A percentile compares a stretch with the other conserved stretches of the same genome.
Evolutionary conservation across 2,888 invertebrate genomes (phyloP).

Genomic region (Rhagophthalmus giganteus): DNA sequence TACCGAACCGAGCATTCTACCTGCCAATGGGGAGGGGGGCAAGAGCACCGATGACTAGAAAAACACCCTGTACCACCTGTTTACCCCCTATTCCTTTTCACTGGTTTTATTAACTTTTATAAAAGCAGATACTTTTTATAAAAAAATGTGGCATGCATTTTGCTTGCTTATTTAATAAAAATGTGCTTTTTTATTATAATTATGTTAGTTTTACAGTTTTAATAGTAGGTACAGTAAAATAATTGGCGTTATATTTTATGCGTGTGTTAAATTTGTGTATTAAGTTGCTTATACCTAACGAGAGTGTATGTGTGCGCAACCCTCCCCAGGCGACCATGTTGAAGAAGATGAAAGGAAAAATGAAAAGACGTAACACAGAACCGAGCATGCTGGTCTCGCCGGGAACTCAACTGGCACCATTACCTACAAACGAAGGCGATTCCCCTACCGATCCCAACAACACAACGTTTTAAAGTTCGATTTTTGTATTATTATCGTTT

Average conservation of each 20-base stretch:
- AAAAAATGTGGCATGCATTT: slow-evolving; percentile 27
- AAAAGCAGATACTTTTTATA: slow-evolving; percentile 4
- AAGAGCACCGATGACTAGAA: slow-evolving; percentile 64
- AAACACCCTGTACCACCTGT: slow-evolving; percentile 44
- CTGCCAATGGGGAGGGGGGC: slow-evolving; percentile 72
- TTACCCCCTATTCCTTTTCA: slow-evolving; percentile 19
- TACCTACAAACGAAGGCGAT: slow-evolving; percentile 57
- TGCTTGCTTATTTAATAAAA: slow-evolving; percentile 25
- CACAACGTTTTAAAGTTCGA: slow-evolving; percentile 53
- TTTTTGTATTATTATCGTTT: slow-evolving; percentile 26
- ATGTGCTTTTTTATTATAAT: slow-evolving; percentile 18
- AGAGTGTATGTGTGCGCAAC: slow-evolving; percentile 42
- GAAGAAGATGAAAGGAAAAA: slow-evolving; percentile 96
- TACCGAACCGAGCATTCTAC: slow-evolving; percentile 77
- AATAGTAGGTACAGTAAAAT: slow-evolving; percentile 14
- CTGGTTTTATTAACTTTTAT: slow-evolving; percentile 10
- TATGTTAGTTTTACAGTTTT: slow-evolving; percentile 7
- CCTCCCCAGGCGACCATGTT: slow-evolving; percentile 96
- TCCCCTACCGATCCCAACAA: slow-evolving; percentile 55
- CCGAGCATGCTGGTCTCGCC: slow-evolving; percentile 69
- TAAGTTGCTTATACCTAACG: slow-evolving; percentile 25
- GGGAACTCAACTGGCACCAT: slow-evolving; percentile 55
- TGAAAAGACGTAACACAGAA: slow-evolving; percentile 94
- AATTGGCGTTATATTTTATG: slow-evolving; percentile 16
- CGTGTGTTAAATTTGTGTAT: slow-evolving; percentile 20